Base-by-base conservation (phyloP, 2,888 invertebrate genomes). In the Sepiola atlantica region DNA sequence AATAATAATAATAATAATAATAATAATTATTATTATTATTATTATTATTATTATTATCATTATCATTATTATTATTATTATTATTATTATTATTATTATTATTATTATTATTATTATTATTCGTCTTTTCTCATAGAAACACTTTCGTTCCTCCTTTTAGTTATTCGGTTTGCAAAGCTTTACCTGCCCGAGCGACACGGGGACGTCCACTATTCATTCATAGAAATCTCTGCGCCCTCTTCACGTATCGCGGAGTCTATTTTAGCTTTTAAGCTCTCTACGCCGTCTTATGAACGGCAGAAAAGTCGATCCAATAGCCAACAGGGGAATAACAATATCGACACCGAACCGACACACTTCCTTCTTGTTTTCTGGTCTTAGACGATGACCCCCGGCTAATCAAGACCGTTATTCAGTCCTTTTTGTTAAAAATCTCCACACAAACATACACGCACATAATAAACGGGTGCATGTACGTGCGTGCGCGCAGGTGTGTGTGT, bases 291-390 rank as follows among this genome's bases (percentile, higher is more conserved):
- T 32, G 14, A 77, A 14, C 32, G 77, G 32, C n/a, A 77, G 77
- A 77, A 77, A 45, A 77, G 16, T n/a, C 77, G 77, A 16, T 18
- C 77, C 77, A 77, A 77, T 77, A 77, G 77, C 77, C 77, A 77
- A 4, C 77, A 77, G 77, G 77, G 77, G n/a, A 77, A 77, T 77
- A 77, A 77, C 77, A 77, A 77, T 77, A 21, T 77, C 32, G 77
- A 77, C 77, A 77, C n/a, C 77, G 77, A 77, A 77, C 77, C 32
- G 77, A 77, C 77, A 77, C 77, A 16, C 77, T 77, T 77, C 77
- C 77, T 77, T n/a, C 77, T 77, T 77, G n/a, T 77, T 77, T n/a
- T 77, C 77, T 77, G n/a, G n/a, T n/a, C 16, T 77, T n/a, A 32
- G 18, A 77, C n/a, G 18, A 77, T 77, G n/a, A 77, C 77, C 77